phyloP scores from a whole-genome alignment of 2,888 invertebrate genomes.

The Tipula lateralis region DNA sequence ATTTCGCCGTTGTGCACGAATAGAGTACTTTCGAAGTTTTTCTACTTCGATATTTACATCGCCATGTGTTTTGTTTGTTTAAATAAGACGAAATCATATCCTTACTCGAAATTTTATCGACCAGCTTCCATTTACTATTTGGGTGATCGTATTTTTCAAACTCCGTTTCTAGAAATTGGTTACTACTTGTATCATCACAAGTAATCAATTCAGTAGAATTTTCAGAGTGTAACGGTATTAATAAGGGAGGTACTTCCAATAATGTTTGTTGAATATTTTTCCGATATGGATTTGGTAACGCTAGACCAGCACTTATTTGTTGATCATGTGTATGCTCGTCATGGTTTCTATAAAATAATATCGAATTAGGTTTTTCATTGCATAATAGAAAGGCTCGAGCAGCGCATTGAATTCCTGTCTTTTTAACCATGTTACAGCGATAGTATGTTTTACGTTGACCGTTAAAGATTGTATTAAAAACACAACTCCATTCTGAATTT shows the following conservation, averaged over 20 bases:
- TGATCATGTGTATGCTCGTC: neutral
- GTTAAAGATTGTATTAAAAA: neutral
- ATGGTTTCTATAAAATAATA: neutral
- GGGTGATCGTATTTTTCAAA: neutral
- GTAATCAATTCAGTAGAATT: neutral
- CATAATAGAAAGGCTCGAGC: neutral
- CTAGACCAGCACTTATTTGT: neutral
- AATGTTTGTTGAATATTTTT: neutral
- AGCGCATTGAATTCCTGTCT: neutral
- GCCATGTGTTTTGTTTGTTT: neutral
- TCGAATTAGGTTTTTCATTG: neutral
- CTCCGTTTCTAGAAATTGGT: neutral
- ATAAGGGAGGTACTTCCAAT: neutral
- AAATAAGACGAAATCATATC: neutral
- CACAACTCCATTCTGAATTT: neutral
- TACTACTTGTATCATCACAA: neutral
- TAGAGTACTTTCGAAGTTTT: neutral
- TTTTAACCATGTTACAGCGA: neutral
- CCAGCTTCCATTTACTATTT: neutral
- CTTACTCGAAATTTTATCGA: neutral
- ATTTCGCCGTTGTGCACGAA: neutral
- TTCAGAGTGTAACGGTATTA: neutral
- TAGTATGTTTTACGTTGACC: neutral
- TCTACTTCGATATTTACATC: neutral
- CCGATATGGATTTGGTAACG: neutral